Evolutionary conservation across 2,888 invertebrate genomes (phyloP), one percentile per base, ranked within the genome.

Genomic region (Galeruca laticollis): DNA sequence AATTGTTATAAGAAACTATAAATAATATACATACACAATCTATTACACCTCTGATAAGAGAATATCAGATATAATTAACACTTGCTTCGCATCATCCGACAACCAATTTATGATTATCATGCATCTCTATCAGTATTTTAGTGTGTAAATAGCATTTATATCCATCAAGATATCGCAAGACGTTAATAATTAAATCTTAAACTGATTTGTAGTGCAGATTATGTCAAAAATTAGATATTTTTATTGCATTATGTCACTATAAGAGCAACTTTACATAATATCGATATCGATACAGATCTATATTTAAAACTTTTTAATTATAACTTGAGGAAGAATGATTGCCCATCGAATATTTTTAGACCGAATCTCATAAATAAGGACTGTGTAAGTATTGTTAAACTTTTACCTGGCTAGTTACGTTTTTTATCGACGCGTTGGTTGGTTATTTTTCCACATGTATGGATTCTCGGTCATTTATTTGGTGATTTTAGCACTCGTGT

Each of bases 131-230:
- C 52, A 26, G n/a, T 21, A 52, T 52, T 21, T 26, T 26, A 52
- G 26, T 52, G 26, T 47, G 1, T 47, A 47, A 47, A 52, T 52
- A 15, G 15, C 13, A 3, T 49, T 49, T 49, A 49, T 49, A 15
- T 15, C n/a, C 21, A 49, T 49, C 18, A 49, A 18, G 49, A 9
- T 15, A 49, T 49, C 2, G 8, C 9, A 49, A 4, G 11, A 43
- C n/a, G 43, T 49, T 2, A 49, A 21, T 20, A 21, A 52, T 26
- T 52, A 52, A 13, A 1, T 26, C 21, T 26, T 13, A 13, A 26
- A 52, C 21, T 21, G 52, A 52, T 52, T 52, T 52, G 20, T 52
- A 5, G 10, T 26, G n/a, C 8, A 52, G 52, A 52, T 52, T 26
- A 26, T 51, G 51, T 51, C 51, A 51, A 51, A 21, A 26, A 10